Evolutionary conservation across 2,797 vertebrate species (phyloP).

Genomic region (Xenopus petersii): DNA sequence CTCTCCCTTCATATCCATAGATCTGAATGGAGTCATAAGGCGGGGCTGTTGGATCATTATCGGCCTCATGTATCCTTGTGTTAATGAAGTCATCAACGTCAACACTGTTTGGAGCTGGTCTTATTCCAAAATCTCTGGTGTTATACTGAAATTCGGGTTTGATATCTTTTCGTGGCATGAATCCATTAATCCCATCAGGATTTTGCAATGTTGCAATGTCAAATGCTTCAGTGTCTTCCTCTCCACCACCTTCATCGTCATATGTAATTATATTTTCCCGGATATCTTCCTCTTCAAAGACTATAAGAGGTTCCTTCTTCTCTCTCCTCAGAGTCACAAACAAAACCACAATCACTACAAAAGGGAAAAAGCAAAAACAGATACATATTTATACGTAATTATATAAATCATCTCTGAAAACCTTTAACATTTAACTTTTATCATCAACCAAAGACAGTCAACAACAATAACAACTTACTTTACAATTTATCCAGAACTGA

Average conservation of each 20-base stretch:
- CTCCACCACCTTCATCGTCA: constrained; percentile 92
- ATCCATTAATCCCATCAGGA: constrained; percentile 91
- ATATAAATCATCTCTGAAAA: neutral
- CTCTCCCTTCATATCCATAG: constrained; percentile 94
- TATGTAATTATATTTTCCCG: constrained; percentile 97
- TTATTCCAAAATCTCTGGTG: constrained; percentile 74
- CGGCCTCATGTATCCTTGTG: constrained; percentile 88
- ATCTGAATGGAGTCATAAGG: constrained; percentile 98
- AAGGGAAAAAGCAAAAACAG: neutral
- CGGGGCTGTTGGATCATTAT: constrained; percentile 90
- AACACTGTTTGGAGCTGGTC: constrained; percentile 82
- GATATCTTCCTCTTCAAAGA: constrained; percentile 96
- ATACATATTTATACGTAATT: too few relatives aligned
- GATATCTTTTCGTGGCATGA: constrained; percentile 94
- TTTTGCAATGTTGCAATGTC: constrained; percentile 97
- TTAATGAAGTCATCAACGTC: constrained; percentile 97
- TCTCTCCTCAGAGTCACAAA: constrained; percentile 92
- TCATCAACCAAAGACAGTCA: neutral
- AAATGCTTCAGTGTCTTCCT: constrained; percentile 96
- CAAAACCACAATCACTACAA: constrained; percentile 81
- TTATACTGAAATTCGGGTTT: constrained; percentile 91
- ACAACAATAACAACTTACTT: neutral
- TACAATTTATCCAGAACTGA: neutral
- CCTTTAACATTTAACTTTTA: neutral
- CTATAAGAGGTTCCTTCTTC: constrained; percentile 93